A percentile compares a stretch with the other conserved stretches of the same genome.
phyloP scores from a whole-genome alignment of 2,888 invertebrate genomes.

The Macrophya annulata region DNA sequence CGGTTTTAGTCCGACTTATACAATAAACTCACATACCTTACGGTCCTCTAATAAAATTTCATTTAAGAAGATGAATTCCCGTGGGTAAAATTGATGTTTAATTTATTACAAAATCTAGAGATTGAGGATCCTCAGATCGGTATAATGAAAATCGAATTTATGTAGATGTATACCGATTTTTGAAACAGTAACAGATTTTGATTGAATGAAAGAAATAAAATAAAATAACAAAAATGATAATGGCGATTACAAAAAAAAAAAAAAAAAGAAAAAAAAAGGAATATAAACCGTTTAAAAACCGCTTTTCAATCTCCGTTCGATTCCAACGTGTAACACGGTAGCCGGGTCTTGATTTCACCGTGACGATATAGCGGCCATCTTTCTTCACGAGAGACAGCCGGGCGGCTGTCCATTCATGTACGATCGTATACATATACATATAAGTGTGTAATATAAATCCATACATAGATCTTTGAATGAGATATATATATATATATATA shows the following conservation, averaged over 20 bases:
- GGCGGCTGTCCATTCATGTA: conserved; percentile 1
- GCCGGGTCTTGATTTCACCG: conserved; percentile 24
- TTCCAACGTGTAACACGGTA: background rate
- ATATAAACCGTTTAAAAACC: background rate
- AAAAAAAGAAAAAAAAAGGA: background rate
- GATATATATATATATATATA: background rate
- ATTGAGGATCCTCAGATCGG: too few relatives aligned
- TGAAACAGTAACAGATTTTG: too few relatives aligned
- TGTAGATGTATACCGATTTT: too few relatives aligned
- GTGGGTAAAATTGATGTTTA: too few relatives aligned
- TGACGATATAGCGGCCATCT: conserved; percentile 34
- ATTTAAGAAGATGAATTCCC: too few relatives aligned
- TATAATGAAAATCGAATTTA: too few relatives aligned
- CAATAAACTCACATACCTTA: too few relatives aligned
- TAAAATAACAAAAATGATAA: background rate
- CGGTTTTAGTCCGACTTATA: too few relatives aligned
- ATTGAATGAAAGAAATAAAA: background rate
- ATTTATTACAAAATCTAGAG: too few relatives aligned
- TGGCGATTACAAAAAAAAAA: too few relatives aligned
- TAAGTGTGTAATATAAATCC: background rate
- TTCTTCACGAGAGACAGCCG: conserved; percentile 19
- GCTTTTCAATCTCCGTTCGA: conserved; percentile 1
- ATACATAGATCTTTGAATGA: background rate
- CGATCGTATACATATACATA: background rate
- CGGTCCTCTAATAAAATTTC: too few relatives aligned